phyloP scores from a whole-genome alignment of 2,113 vertebrate genomes.

The Anoplopoma fimbria region DNA sequence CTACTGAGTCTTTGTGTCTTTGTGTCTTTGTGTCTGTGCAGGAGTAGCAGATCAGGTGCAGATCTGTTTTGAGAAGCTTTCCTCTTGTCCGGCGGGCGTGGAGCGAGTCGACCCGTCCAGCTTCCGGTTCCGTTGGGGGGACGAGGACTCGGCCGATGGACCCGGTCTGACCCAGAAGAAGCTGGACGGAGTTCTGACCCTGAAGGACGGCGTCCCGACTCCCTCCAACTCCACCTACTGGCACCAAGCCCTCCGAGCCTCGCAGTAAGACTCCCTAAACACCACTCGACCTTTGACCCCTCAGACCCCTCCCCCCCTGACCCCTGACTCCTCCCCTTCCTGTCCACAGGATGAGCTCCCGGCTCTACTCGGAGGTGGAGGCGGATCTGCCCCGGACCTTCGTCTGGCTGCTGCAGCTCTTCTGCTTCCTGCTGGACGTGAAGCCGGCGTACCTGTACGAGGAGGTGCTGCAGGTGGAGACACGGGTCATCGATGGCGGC shows the following conservation, averaged over 20 bases:
- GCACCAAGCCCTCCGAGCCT: constrained; percentile 78
- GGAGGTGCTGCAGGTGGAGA: constrained; percentile 75
- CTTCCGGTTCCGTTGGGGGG: constrained; percentile 91
- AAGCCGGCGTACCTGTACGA: constrained; percentile 47
- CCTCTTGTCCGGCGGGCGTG: constrained; percentile 48
- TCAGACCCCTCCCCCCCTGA: background rate
- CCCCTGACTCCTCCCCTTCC: background rate
- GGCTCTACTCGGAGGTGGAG: constrained; percentile 64
- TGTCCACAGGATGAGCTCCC: constrained; percentile 29
- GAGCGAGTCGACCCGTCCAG: constrained; percentile 76
- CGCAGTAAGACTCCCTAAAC: background rate
- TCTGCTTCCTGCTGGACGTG: constrained; percentile 80
- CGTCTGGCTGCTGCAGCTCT: constrained; percentile 77
- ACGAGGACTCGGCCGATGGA: constrained; percentile 73
- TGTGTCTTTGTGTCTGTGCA: constrained; percentile 56
- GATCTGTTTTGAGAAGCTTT: constrained; percentile 85
- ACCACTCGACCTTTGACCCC: too few relatives aligned
- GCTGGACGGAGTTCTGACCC: constrained; percentile 79
- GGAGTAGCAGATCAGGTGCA: constrained; percentile 87
- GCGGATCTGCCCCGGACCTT: constrained; percentile 70
- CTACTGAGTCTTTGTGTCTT: background rate
- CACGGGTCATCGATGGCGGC: constrained; percentile 50
- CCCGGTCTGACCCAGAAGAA: constrained; percentile 85
- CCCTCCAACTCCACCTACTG: constrained; percentile 86
- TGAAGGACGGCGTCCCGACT: background rate